phyloP scores from a whole-genome alignment of 2,888 invertebrate genomes.

The Sinotaia quadrata region DNA sequence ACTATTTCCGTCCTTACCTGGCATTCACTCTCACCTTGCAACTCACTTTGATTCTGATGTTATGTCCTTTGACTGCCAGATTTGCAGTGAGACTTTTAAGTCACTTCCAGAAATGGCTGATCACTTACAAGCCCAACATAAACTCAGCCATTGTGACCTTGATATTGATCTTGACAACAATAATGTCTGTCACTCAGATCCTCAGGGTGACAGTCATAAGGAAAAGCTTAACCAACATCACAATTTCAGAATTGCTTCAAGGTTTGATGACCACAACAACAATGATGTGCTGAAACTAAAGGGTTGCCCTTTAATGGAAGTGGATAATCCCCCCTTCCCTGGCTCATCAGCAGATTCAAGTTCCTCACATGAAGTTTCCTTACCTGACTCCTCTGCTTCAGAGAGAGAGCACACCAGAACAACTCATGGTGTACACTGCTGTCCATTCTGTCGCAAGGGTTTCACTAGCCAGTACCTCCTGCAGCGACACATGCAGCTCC shows the following conservation, averaged over 20 bases:
- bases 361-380: background rate
- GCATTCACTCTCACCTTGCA: slow-evolving; percentile 67
- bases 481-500: slow-evolving; percentile 71
- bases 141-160: slow-evolving; percentile 11
- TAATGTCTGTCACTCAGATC: background rate
- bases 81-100: slow-evolving; percentile 65
- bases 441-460: slow-evolving; percentile 62
- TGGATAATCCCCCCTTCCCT: background rate
- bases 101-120: slow-evolving; percentile 62
- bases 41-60: slow-evolving; percentile 64
- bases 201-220: too few species aligned
- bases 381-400: background rate
- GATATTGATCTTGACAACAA: background rate
- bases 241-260: background rate
- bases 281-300: slow-evolving; percentile 20
- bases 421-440: slow-evolving; percentile 5
- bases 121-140: slow-evolving; percentile 42
- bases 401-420: background rate
- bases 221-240: background rate
- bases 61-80: slow-evolving; percentile 60
- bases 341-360: background rate
- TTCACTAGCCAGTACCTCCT: slow-evolving; percentile 69
- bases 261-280: slow-evolving; percentile 25
- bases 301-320: too few species aligned
- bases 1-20: slow-evolving; percentile 61